Evolutionary conservation across 2,888 invertebrate species (phyloP).

Genomic region (Pecten maximus): DNA sequence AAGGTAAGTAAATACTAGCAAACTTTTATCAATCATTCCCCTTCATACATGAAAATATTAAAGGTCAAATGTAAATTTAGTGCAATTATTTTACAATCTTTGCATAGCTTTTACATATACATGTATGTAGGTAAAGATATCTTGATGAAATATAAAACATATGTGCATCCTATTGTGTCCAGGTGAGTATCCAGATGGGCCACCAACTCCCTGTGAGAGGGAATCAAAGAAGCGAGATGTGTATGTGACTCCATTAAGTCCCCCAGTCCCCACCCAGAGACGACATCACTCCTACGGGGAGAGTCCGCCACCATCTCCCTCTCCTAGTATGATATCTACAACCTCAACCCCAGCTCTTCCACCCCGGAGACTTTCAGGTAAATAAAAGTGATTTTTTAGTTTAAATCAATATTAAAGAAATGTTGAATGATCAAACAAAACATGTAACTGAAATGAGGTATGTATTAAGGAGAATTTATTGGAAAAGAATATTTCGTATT

Average conservation of each 20-base stretch:
- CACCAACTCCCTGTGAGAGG: neutral
- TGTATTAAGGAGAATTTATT: no score
- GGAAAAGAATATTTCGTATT: neutral
- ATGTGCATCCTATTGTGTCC: neutral
- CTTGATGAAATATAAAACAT: no score
- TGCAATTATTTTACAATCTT: no score
- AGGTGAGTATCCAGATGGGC: neutral
- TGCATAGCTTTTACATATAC: no score
- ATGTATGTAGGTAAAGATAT: no score
- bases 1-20: neutral
- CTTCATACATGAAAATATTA: no score
- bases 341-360: neutral
- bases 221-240: neutral
- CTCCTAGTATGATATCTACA: neutral
- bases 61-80: neutral
- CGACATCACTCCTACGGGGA: neutral
- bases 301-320: neutral
- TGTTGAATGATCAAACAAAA: no score
- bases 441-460: no score
- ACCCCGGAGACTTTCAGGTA: neutral
- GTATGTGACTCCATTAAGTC: neutral
- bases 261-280: neutral
- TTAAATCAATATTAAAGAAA: neutral
- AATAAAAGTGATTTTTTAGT: neutral
- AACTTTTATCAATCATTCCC: no score